Conservation (phyloP, 1,140 invertebrate genomes). For the Neodiprion pinetum region DNA sequence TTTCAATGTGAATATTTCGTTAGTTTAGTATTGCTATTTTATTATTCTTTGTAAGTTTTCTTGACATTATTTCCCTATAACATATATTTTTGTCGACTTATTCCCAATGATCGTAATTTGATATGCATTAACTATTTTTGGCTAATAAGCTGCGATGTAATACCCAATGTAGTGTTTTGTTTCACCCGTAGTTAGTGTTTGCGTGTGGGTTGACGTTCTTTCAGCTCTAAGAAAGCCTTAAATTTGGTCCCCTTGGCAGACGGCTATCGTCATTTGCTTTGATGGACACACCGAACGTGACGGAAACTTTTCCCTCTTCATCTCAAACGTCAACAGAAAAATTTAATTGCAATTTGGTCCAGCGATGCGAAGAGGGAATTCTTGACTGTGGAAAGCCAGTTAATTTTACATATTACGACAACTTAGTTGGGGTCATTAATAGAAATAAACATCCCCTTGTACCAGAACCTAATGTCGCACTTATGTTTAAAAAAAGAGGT, state of each 20-base stretch:
- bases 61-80: no score
- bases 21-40: no score
- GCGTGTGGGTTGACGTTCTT: slow-evolving; percentile 59
- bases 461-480: slow-evolving; percentile 74
- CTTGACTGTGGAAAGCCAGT: slow-evolving; percentile 87
- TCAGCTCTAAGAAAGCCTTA: slow-evolving; percentile 57
- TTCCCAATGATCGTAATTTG: no score
- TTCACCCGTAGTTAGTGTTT: slow-evolving; percentile 61
- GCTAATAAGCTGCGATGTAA: background rate
- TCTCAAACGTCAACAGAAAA: slow-evolving; percentile 44
- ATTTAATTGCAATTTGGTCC: slow-evolving; percentile 42
- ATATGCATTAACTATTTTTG: background rate
- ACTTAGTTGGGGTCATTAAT: slow-evolving; percentile 81
- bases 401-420: slow-evolving; percentile 89
- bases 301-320: slow-evolving; percentile 34
- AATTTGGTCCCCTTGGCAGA: slow-evolving; percentile 57
- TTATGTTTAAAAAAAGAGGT: slow-evolving; percentile 80
- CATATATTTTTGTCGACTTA: no score
- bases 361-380: slow-evolving; percentile 68
- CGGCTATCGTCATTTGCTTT: slow-evolving; percentile 52
- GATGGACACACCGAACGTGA: slow-evolving; percentile 51
- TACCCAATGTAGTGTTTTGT: slow-evolving; percentile 46
- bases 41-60: no score
- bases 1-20: no score
- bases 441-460: slow-evolving; percentile 72